Evolutionary conservation across 2,797 vertebrate genomes (phyloP), one percentile per base, ranked within the genome.

Genomic region (Thripadectes ignobilis): DNA sequence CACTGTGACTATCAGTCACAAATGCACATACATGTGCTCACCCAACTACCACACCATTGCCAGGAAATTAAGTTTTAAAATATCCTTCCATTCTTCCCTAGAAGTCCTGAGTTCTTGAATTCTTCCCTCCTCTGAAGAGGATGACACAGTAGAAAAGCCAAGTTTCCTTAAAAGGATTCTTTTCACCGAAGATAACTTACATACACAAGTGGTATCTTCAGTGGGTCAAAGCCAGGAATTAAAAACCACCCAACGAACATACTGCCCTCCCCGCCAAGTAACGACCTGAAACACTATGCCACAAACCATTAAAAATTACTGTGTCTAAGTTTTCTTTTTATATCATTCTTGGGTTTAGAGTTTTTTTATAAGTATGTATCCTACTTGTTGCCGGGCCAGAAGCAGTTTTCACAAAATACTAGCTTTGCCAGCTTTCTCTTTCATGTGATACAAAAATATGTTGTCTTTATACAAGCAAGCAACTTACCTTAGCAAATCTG

Each of bases 1-100:
- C 12, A 34, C 32, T 52, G n/a, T 69, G 48, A 79, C 1, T 0
- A 2, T 54, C 67, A 45, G 39, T 55, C 52, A 76, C 30, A 92
- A 86, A 66, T 5, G 6, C 24, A 62, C 24, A 19, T 1, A 1
- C 0, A 0, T 30, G 15, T 57, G 34, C 34, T 52, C 1, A 4
- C 14, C 45, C 62, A 61, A 29, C 16, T 52, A 88, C 59, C 63
- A 66, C 36, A 68, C 49, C n/a, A 68, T 48, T 84, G 92, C 46
- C 32, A 69, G 34, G 55, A 41, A 75, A 26, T 41, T 34, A 69
- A 63, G 58, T 57, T 91, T 82, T 75, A 85, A 23, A 67, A 22
- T 34, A 46, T 59, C 51, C 21, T 88, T 67, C 48, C 57, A 24
- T 34, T 88, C 79, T 83, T 88, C 61, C 65, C 71, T 93, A 62